These are phyloP conservation scores for Taxidea taxus DNA, from an alignment of 2,113 vertebrate genomes.

Conservation along the genomic window DNA sequence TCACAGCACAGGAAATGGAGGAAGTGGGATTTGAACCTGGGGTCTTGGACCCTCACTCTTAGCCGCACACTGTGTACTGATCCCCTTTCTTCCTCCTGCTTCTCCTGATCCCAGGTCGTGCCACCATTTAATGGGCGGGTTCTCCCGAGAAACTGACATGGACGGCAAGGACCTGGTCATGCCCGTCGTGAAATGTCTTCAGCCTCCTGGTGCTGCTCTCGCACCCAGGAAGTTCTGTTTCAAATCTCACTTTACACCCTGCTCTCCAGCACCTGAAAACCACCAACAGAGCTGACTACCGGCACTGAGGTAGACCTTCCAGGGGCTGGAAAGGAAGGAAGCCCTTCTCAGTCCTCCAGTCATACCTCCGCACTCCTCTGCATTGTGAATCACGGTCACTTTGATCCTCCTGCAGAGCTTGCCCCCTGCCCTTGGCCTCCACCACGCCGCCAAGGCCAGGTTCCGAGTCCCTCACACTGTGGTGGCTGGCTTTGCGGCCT, in stretches of 20 bases:
- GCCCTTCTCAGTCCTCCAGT: background rate
- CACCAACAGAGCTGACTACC: background rate
- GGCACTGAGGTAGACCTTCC: background rate
- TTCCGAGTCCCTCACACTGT: no score
- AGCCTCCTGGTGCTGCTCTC: background rate
- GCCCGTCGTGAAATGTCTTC: background rate
- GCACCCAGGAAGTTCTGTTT: background rate
- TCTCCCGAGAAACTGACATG: background rate
- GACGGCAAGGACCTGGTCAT: background rate
- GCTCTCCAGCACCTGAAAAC: background rate
- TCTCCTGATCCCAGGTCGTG: accelerated
- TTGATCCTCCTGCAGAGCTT: accelerated
- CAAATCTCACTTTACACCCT: background rate
- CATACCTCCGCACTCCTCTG: accelerated
- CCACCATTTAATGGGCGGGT: accelerated
- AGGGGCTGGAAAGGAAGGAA: background rate
- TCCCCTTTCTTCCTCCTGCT: background rate
- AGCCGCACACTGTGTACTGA: accelerated
- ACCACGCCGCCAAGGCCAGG: background rate
- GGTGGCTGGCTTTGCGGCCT: background rate
- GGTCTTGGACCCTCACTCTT: accelerated
- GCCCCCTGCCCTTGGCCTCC: no score
- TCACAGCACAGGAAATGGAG: background rate
- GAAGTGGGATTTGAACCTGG: no score
- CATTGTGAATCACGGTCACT: background rate